Evolutionary conservation across 2,113 vertebrate species (phyloP).

Genomic region (Ploceus nigricollis): DNA sequence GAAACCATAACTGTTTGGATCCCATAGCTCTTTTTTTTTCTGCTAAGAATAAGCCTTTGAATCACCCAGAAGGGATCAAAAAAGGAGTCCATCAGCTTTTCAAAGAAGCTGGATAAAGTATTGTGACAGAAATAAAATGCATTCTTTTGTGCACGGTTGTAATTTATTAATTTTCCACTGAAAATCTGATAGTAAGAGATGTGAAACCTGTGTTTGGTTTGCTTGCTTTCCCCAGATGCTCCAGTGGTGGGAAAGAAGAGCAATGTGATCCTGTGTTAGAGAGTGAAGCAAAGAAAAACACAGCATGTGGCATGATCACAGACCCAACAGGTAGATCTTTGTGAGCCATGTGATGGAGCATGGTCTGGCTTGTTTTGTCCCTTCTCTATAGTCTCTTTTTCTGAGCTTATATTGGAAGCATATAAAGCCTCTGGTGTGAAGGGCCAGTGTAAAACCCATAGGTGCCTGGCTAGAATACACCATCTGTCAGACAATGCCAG

Average conservation of each 20-base stretch:
- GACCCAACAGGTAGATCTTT: conserved; percentile 68
- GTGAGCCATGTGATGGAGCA: neutral
- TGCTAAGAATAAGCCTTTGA: neutral
- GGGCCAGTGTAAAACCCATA: neutral
- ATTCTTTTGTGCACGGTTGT: neutral
- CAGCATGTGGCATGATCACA: conserved; percentile 79
- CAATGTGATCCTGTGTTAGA: conserved; percentile 69
- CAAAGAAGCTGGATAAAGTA: neutral
- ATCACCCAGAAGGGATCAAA: neutral
- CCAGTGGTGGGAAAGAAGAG: conserved; percentile 39
- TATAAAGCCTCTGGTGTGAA: neutral
- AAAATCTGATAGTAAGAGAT: neutral
- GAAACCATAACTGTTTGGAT: neutral
- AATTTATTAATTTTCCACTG: neutral
- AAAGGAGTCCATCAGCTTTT: neutral
- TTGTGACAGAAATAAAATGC: conserved; percentile 11
- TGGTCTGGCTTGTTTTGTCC: neutral
- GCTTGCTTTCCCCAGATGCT: conserved; percentile 34
- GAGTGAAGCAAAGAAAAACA: conserved; percentile 75
- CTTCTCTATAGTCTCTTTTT: neutral
- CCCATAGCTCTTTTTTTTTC: neutral
- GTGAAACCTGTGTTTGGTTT: neutral
- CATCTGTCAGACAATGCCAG: neutral
- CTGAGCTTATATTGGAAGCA: neutral
- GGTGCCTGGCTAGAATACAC: neutral